Base-by-base conservation (phyloP, 2,113 vertebrate genomes). In the Labrus mixtus region DNA sequence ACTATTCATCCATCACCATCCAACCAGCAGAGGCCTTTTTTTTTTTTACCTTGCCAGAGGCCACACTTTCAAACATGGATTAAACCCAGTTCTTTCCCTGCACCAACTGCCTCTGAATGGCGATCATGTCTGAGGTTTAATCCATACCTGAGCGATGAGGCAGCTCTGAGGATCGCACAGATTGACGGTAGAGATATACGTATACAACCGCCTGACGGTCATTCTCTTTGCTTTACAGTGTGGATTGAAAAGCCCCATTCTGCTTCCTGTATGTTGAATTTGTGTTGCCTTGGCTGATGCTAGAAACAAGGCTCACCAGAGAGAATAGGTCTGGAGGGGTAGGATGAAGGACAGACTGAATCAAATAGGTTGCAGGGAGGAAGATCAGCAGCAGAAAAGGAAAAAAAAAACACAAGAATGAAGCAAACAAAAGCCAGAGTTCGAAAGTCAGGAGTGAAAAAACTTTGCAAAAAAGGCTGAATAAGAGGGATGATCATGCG, bases 121-220 rank as follows among this genome's bases (percentile, higher is more conserved):
- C 46, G 33, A 76, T 71, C 74, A 57, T 53, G 70, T 87, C 45
- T 71, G 57, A 63, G 63, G 23, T 73, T 79, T 78, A 82, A 85
- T 87, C 82, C 58, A 63, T 64, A 72, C 68, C 58, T 29, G 72
- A 76, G 73, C 54, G 33, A 16, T 65, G 83, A 33, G 19, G 68
- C 79, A 58, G 71, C 71, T 73, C 68, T 9, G 50, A 57, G 59
- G 54, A 83, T 79, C 73, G 60, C 59, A 63, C 53, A 75, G 73
- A 89, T 76, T 74, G 78, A 76, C 54, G 57, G 53, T 59, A 41
- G 55, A 43, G 82, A 86, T 79, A 86, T 79, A 68, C 8, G 12
- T 37, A 11, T 20, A 45, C 54, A 46, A n/a, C 3, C 1, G 33
- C n/a, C 50, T 45, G 25, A 51, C 54, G 76, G 51, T 61, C 54